Evolutionary conservation across 2,888 invertebrate genomes (phyloP), one percentile per base, ranked within the genome.

Genomic region (Ormia ochracea): DNA sequence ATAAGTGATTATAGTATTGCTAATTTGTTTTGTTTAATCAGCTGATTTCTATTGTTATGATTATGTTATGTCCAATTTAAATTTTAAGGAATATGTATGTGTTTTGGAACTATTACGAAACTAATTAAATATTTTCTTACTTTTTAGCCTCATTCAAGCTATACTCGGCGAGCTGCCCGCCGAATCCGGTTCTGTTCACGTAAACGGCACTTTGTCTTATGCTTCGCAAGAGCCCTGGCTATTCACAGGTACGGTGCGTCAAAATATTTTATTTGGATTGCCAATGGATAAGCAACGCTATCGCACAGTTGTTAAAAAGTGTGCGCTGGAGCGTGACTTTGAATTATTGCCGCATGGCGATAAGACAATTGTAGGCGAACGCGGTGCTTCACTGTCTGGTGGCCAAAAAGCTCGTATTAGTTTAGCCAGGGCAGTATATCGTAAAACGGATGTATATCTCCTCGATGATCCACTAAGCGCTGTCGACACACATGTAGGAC

Each of bases 381-480:
- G 96, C 23, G 96, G 96, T 17, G 93, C 95, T 79, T 94, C 94
- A 82, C 91, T 97, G 12, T 95, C 95, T 84, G 96, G 96, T 82
- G 93, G 96, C 3, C 97, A 98, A 89, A 93, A 96, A 80, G 97
- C 97, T 0, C 92, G 98, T 82, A 95, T 98, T 70, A 96, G 96
- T 76, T 91, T 98, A 63, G 96, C 96, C 0, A 93, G 97, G 83
- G 94, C 96, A 0, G 93, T 97, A 0, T 97, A 97, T 90, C 93
- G 94, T 75, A 93, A 96, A 81, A 94, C 96, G 0, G 96, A 96
- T 85, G 93, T 97, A 82, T 97, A 96, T 87, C 90, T 98, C 21
- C 90, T 98, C 65, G 98, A 98, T 89, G 98, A 98, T 90, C 97
- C 98, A 0, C 91, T 98, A 59, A 95, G 96, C 69, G 97, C 97